Evolutionary conservation across 1,140 invertebrate genomes (phyloP).

Genomic region (Potamilus streckersoni): DNA sequence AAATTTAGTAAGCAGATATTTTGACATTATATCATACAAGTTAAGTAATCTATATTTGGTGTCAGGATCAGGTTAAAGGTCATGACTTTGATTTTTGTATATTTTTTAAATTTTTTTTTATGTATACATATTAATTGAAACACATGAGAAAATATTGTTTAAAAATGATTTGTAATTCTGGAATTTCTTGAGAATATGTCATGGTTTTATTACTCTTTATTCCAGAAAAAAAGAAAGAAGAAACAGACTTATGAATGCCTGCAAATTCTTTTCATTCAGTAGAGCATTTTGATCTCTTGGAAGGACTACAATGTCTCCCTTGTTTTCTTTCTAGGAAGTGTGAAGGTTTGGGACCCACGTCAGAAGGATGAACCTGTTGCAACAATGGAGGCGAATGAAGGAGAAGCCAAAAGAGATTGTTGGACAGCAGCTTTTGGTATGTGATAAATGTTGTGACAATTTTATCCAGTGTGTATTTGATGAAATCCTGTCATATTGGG

Average conservation of each 20-base stretch:
- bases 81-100: too few species aligned
- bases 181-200: too few species aligned
- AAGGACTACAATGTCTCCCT: neutral
- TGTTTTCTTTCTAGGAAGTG: slow-evolving; percentile 73
- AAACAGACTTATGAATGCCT: neutral
- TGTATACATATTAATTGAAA: too few species aligned
- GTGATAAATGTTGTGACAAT: slow-evolving; percentile 3
- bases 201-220: neutral
- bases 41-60: neutral
- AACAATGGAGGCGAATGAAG: slow-evolving; percentile 79
- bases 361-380: slow-evolving; percentile 87
- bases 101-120: too few species aligned
- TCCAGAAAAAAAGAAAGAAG: neutral
- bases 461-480: too few species aligned
- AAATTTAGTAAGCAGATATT: neutral
- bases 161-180: too few species aligned
- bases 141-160: too few species aligned
- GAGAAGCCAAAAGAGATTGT: slow-evolving; percentile 67
- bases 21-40: neutral
- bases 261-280: neutral
- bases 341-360: slow-evolving; percentile 95
- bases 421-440: slow-evolving; percentile 68
- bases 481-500: too few species aligned
- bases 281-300: neutral
- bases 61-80: too few species aligned